Conservation (phyloP, 1,140 invertebrate species). For the Panagrolaimus sp. region DNA sequence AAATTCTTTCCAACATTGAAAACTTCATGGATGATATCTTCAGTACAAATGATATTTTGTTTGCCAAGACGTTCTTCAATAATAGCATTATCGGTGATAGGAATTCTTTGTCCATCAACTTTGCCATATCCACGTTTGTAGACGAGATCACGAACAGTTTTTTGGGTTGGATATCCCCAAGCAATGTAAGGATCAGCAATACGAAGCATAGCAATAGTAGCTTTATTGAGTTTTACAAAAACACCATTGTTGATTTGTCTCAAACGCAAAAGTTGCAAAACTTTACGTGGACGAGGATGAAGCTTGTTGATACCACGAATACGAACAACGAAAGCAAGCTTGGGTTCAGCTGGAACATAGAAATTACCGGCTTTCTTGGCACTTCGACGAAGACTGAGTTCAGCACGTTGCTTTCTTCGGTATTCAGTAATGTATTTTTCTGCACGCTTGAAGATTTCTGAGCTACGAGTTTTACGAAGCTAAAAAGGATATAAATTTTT, state of each 20-base stretch:
- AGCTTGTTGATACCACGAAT: constrained; percentile 85
- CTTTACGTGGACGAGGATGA: constrained; percentile 83
- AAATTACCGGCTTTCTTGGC: constrained; percentile 86
- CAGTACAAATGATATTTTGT: constrained; percentile 83
- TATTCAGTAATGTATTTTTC: constrained; percentile 94
- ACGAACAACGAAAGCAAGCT: constrained; percentile 65
- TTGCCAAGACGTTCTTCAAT: constrained; percentile 79
- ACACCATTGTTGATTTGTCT: constrained; percentile 96
- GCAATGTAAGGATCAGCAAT: constrained; percentile 69
- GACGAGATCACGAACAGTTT: constrained; percentile 86
- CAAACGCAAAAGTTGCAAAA: constrained; percentile 86
- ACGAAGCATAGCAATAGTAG: constrained; percentile 61
- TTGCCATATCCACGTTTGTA: constrained; percentile 97
- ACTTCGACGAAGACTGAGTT: constrained; percentile 73
- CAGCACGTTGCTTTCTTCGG: constrained; percentile 73
- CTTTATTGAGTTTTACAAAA: constrained; percentile 78
- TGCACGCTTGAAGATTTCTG: constrained; percentile 75
- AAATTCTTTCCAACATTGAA: constrained; percentile 84
- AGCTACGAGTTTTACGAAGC: constrained; percentile 59
- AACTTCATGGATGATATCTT: constrained; percentile 97
- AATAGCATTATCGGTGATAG: constrained; percentile 86
- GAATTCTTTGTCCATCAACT: constrained; percentile 76
- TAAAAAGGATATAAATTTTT: constrained; percentile 2
- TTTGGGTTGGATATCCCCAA: constrained; percentile 80
- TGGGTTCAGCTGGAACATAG: constrained; percentile 89